These are phyloP conservation scores for Metacarcinus magister DNA, from an alignment of 2,888 invertebrate genomes.

Conservation along the genomic window DNA sequence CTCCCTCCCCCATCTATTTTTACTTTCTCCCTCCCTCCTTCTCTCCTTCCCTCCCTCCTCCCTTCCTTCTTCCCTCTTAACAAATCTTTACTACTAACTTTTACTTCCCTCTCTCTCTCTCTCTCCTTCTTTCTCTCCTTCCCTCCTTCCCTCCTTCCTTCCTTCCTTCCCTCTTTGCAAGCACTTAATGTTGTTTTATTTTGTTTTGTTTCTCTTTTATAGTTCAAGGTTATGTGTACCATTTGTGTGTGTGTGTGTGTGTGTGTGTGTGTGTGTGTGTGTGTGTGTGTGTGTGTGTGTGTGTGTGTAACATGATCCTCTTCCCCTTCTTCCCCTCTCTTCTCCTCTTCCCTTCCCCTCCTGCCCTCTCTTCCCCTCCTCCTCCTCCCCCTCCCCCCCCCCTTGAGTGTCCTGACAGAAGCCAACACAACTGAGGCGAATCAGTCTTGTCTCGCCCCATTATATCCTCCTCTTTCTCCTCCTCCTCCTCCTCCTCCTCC, in stretches of 20 bases:
- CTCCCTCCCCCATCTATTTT: too few relatives aligned
- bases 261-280: too few relatives aligned
- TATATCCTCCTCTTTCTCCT: background rate
- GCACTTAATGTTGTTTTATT: background rate
- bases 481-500: conserved; percentile 12
- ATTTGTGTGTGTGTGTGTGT: too few relatives aligned
- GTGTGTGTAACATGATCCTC: background rate
- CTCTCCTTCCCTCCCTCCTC: background rate
- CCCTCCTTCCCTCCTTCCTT: background rate
- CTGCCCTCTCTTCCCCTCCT: background rate
- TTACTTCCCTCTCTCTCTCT: background rate
- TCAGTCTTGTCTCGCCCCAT: background rate
- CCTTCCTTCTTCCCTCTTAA: too few relatives aligned
- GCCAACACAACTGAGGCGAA: too few relatives aligned
- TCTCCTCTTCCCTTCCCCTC: background rate
- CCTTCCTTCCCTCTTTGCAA: background rate
- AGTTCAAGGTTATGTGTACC: too few relatives aligned
- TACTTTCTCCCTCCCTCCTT: background rate
- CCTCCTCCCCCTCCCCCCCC: background rate
- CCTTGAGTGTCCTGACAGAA: background rate
- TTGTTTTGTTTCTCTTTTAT: too few relatives aligned
- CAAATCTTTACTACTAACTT: too few relatives aligned
- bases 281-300: background rate
- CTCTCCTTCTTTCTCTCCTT: background rate
- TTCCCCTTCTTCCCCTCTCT: too few relatives aligned